Percentiles rank a stretch among this genome's conserved stretches.
phyloP scores from a whole-genome alignment of 2,113 vertebrate genomes.

The Callorhinus ursinus region DNA sequence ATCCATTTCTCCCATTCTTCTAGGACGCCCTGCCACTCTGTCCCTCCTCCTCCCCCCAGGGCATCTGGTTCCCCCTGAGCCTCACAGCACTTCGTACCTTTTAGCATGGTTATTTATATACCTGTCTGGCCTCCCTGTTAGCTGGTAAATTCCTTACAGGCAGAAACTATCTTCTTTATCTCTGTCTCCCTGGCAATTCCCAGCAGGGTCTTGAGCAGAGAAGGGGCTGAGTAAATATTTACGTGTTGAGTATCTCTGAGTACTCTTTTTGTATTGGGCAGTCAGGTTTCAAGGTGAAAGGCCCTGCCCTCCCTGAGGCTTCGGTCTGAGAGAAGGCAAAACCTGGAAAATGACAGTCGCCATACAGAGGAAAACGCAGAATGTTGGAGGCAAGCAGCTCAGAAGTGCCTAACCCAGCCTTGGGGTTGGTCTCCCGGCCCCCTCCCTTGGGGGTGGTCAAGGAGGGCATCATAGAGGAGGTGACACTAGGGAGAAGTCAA shows the following conservation, averaged over 20 bases:
- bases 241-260: conserved; percentile 21
- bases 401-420: neutral
- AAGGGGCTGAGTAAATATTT: conserved; percentile 70
- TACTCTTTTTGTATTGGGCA: neutral
- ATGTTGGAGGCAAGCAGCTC: neutral
- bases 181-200: conserved; percentile 57
- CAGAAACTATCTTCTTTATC: conserved; percentile 64
- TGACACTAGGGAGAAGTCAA: neutral
- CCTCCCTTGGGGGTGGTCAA: neutral
- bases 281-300: neutral
- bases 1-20: neutral
- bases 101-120: conserved; percentile 66
- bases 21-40: fast-evolving
- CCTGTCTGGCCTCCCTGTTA: conserved; percentile 57
- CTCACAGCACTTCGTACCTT: conserved; percentile 42
- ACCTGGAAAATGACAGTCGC: fast-evolving
- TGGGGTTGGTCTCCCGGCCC: neutral
- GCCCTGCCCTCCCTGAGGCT: neutral
- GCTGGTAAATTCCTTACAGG: conserved; percentile 69
- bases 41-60: neutral
- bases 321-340: neutral
- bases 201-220: conserved; percentile 57
- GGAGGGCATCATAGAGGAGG: neutral
- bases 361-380: neutral
- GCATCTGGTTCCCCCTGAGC: neutral